Evolutionary conservation across 2,888 invertebrate species (phyloP).

Genomic region (Ectemnius continuus): DNA sequence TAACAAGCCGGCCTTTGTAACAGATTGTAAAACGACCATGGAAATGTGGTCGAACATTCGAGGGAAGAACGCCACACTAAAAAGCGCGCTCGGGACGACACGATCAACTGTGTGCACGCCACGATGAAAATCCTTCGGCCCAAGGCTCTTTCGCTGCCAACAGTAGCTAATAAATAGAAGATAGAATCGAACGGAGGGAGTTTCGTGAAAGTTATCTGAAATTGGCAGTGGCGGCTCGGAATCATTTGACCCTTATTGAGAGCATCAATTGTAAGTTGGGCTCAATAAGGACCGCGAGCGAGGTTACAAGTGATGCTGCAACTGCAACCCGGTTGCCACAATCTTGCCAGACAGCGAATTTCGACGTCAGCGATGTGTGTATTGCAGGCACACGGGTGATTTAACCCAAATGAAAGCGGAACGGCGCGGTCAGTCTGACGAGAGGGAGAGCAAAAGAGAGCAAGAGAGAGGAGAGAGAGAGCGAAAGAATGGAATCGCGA

Average conservation of each 20-base stretch:
- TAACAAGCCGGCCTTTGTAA: constrained; percentile 52
- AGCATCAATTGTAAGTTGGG: no score
- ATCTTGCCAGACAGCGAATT: neutral
- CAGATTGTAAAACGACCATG: constrained; percentile 47
- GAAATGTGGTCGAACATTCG: constrained; percentile 39
- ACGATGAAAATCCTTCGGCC: constrained; percentile 7
- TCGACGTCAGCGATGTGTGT: neutral
- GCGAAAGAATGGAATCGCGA: constrained; percentile 37
- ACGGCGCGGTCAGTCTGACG: neutral
- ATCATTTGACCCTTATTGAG: no score
- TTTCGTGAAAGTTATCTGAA: no score
- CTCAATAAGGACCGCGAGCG: no score
- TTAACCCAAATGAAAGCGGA: constrained; percentile 2
- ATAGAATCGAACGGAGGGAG: no score
- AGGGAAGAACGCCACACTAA: constrained; percentile 27
- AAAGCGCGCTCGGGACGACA: constrained; percentile 16
- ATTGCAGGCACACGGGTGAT: constrained; percentile 10
- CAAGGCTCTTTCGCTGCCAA: neutral
- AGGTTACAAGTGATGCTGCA: neutral
- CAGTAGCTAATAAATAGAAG: neutral
- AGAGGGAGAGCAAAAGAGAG: no score
- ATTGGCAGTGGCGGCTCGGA: no score
- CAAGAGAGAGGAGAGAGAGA: no score
- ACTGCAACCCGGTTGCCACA: neutral
- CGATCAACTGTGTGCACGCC: constrained; percentile 12